Evolutionary conservation across 2,797 vertebrate genomes (phyloP), one percentile per base, ranked within the genome.

Genomic region (Sphenodon punctatus): DNA sequence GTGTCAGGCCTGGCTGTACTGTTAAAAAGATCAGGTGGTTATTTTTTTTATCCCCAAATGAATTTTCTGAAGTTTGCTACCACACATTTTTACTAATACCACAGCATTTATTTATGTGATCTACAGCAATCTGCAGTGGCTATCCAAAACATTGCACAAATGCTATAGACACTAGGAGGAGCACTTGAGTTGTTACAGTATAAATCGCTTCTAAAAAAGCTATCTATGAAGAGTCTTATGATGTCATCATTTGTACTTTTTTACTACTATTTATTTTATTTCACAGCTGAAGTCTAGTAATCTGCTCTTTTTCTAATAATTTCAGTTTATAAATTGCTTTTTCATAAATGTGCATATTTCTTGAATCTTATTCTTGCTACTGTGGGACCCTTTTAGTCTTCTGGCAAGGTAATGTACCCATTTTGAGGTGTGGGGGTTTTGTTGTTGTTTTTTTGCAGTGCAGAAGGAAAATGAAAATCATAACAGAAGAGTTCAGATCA

Each of bases 81-180:
- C 34, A 20, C 61, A 41, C 36, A 10, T 59, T 19, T 39, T 45
- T 23, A 30, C 73, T 49, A 39, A 41, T 38, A 41, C 13, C 3
- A 10, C 15, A n/a, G 3, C 9, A 65, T 32, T 23, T 75, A 17
- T 32, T 25, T 17, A 38, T 27, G 23, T 41, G n/a, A n/a, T n/a
- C n/a, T n/a, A n/a, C n/a, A 34, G 20, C 56, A 56, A 53, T 12
- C 15, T 23, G 23, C 7, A 15, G 20, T 30, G 13, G 19, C 15
- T n/a, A 20, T 5, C 51, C 8, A 27, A 43, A 58, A n/a, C 13
- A 30, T 45, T 51, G 32, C 48, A 67, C 32, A 51, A 23, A 43
- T n/a, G 56, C 42, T 53, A 3, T 22, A 46, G 20, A 56, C 92
- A 63, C 90, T 89, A 88, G 91, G 91, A 41, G 91, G 93, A 77